Conservation (phyloP, 2,113 vertebrate genomes). For the Tachysurus fulvidraco region DNA sequence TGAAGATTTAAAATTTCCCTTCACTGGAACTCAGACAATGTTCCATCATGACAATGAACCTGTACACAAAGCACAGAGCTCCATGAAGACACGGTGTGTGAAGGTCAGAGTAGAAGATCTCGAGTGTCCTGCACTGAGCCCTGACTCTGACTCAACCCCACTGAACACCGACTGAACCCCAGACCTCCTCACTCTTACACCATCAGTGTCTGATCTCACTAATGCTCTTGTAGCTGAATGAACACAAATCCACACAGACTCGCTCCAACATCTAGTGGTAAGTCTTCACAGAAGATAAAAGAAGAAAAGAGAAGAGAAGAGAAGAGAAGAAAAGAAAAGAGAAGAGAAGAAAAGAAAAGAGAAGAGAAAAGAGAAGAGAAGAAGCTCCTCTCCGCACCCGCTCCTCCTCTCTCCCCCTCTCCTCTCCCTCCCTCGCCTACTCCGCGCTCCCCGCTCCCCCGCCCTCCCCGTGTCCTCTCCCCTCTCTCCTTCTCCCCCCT, state of each 20-base stretch:
- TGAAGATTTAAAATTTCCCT: not conserved
- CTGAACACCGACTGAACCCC: not conserved
- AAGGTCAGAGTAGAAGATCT: not conserved
- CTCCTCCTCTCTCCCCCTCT: too few species aligned
- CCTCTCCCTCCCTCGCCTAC: too few species aligned
- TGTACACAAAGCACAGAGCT: not conserved
- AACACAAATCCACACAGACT: not conserved
- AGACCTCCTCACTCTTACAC: not conserved
- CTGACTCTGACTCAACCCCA: not conserved
- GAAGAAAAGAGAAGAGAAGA: not conserved
- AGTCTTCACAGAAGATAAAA: not conserved
- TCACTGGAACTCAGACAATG: not conserved
- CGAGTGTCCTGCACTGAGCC: not conserved
- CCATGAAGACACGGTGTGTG: not conserved
- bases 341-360: too few species aligned
- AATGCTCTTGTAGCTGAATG: not conserved
- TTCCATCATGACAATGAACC: not conserved
- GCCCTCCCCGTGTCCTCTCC: too few species aligned
- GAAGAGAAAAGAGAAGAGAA: too few species aligned
- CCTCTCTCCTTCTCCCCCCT: too few species aligned
- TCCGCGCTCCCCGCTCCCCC: too few species aligned
- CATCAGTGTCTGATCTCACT: not conserved
- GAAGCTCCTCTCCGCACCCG: too few species aligned
- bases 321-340: too few species aligned
- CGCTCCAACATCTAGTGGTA: not conserved